Conservation (phyloP, 1,140 invertebrate genomes). For the Caerostris darwini region DNA sequence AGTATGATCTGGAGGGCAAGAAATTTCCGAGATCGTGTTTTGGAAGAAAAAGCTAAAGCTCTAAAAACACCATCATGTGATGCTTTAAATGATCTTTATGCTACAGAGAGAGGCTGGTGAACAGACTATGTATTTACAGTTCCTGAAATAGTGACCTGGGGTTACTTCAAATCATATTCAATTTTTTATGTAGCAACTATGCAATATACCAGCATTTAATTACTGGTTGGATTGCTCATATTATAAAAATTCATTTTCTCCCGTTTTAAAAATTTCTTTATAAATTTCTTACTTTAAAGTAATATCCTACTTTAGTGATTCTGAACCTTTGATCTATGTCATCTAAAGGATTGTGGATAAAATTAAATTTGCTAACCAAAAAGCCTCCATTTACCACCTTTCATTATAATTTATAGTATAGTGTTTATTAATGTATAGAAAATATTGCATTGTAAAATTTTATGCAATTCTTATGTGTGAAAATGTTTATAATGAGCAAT, state of each 20-base stretch:
- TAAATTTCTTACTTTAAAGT: neutral
- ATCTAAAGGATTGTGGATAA: neutral
- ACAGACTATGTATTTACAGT: neutral
- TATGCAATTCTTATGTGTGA: too few species aligned
- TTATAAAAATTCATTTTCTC: neutral
- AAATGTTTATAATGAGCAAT: too few species aligned
- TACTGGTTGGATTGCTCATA: neutral
- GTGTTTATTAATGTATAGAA: too few species aligned
- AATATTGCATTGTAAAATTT: too few species aligned
- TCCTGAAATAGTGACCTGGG: neutral
- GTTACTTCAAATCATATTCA: neutral
- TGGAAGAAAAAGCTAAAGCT: constrained; percentile 90
- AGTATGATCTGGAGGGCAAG: constrained; percentile 93
- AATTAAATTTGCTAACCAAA: too few species aligned
- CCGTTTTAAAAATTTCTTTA: neutral
- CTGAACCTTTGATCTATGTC: neutral
- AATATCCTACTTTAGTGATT: neutral
- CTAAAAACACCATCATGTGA: constrained; percentile 95
- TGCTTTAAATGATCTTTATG: constrained; percentile 87
- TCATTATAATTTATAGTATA: too few species aligned
- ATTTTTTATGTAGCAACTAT: neutral
- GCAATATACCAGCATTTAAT: neutral
- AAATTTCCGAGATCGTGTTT: constrained; percentile 89
- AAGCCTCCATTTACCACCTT: too few species aligned
- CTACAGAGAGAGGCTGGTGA: constrained; percentile 75